Conservation (phyloP, 2,888 invertebrate species). For the Apodemia zela region DNA sequence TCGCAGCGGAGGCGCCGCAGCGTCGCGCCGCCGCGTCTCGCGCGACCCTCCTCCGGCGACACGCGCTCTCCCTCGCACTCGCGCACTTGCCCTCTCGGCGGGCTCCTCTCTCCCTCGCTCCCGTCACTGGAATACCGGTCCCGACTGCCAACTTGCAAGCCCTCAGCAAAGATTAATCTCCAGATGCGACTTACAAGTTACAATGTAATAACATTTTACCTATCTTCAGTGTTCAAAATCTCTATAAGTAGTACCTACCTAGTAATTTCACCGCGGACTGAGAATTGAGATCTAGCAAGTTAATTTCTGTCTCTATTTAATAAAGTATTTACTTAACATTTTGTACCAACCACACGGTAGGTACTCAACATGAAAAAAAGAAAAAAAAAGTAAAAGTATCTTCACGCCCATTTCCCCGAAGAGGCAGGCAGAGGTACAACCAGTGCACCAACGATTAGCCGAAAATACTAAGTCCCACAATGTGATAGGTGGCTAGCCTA, state of each 20-base stretch:
- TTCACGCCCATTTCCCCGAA: too few relatives aligned
- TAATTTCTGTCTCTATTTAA: too few relatives aligned
- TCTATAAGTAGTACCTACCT: not conserved
- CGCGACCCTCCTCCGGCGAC: conserved; percentile 26
- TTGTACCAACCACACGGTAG: too few relatives aligned
- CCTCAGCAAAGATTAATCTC: not conserved
- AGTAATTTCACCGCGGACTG: too few relatives aligned
- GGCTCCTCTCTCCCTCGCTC: not conserved
- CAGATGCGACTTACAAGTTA: not conserved
- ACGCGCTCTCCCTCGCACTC: conserved; percentile 21
- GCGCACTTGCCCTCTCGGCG: not conserved
- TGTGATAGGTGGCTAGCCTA: too few relatives aligned
- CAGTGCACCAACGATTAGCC: too few relatives aligned
- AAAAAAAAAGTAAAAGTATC: too few relatives aligned
- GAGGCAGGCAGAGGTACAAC: too few relatives aligned
- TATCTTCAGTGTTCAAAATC: not conserved
- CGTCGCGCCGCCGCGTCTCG: conserved; percentile 28
- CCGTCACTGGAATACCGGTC: conserved; percentile 13
- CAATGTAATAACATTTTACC: not conserved
- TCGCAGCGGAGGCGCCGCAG: conserved; percentile 25
- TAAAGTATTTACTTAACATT: too few relatives aligned
- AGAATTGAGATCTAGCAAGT: too few relatives aligned
- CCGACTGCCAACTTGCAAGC: not conserved
- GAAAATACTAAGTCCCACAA: too few relatives aligned
- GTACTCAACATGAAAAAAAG: too few relatives aligned